Conservation (phyloP, 2,888 invertebrate genomes). For the Allygus modestus region DNA sequence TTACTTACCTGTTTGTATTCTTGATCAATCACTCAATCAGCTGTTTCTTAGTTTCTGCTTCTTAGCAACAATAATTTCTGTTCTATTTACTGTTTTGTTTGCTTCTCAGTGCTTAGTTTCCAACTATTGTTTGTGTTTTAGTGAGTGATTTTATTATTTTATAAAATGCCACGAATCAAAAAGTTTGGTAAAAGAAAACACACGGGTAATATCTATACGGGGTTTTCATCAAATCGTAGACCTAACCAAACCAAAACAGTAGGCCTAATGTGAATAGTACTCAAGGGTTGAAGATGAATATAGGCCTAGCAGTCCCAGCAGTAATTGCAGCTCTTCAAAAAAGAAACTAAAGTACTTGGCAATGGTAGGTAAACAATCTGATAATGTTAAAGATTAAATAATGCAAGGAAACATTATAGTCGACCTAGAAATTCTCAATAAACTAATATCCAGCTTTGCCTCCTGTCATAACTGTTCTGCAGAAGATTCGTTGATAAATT, state of each 20-base stretch:
- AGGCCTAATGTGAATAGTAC: neutral
- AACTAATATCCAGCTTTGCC: conserved; percentile 9
- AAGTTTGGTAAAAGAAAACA: conserved; percentile 24
- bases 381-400: conserved; percentile 13
- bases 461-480: conserved; percentile 25
- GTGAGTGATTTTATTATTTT: too few species aligned
- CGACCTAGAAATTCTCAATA: conserved; percentile 25
- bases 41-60: neutral
- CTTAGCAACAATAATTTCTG: neutral
- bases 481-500: neutral
- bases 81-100: neutral
- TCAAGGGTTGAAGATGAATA: neutral
- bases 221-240: neutral
- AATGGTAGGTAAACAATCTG: conserved; percentile 4
- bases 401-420: conserved; percentile 38
- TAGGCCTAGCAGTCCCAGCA: neutral
- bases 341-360: conserved; percentile 20
- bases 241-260: neutral
- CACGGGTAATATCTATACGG: conserved; percentile 9
- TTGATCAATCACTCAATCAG: neutral
- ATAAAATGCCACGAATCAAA: conserved; percentile 11
- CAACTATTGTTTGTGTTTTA: too few species aligned
- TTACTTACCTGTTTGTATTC: neutral
- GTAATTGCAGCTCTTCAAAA: conserved; percentile 22
- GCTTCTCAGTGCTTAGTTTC: neutral